Evolutionary conservation across 2,888 invertebrate genomes (phyloP).

Genomic region (Mythimna loreyi): DNA sequence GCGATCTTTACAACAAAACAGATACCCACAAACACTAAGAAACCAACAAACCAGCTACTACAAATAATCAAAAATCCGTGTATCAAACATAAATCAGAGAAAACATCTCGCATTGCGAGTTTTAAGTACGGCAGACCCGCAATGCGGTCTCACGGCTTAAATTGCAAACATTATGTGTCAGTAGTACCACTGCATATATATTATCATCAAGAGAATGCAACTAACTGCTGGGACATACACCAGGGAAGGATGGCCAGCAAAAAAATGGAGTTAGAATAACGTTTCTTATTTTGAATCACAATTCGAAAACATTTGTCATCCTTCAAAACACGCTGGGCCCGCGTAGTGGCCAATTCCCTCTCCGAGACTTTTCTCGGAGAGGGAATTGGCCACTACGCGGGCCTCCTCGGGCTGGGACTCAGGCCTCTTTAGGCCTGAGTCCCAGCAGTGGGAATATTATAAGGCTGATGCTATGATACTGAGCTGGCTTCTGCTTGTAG

Average conservation of each 20-base stretch:
- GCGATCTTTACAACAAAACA: not conserved
- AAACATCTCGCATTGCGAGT: conserved; percentile 52
- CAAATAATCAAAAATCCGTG: conserved; percentile 43
- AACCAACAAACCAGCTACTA: not conserved
- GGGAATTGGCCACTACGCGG: too few species aligned
- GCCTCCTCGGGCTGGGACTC: too few species aligned
- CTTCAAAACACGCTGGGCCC: too few species aligned
- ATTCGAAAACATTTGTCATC: too few species aligned
- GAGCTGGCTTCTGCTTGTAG: too few species aligned
- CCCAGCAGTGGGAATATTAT: too few species aligned
- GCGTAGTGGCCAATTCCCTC: too few species aligned
- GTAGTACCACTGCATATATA: conserved; percentile 67
- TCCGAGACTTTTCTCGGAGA: too few species aligned
- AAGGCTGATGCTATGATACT: too few species aligned
- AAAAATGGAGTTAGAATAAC: not conserved
- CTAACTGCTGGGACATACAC: conserved; percentile 60
- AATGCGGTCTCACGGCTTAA: conserved; percentile 78
- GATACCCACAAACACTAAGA: conserved; percentile 6
- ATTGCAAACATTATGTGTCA: conserved; percentile 74
- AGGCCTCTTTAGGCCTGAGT: too few species aligned
- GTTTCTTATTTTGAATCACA: not conserved
- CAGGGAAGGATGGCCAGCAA: not conserved
- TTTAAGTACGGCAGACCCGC: conserved; percentile 77
- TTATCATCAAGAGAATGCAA: conserved; percentile 76
- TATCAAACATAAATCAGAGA: conserved; percentile 53